Evolutionary conservation across 2,888 invertebrate species (phyloP).

Genomic region (Spilarctia lutea): DNA sequence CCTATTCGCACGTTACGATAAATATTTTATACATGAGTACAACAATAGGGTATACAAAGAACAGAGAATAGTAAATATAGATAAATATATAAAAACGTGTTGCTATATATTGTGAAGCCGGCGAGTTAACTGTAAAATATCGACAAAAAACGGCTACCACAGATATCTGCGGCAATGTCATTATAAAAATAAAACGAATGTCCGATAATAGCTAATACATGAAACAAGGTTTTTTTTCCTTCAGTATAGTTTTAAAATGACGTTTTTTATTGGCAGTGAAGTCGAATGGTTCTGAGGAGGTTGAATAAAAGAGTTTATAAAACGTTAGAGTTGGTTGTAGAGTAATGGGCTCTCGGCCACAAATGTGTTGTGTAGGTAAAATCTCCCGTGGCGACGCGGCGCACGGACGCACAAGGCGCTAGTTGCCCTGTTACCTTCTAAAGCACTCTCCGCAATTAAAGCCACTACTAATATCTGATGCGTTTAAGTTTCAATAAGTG

Average conservation of each 20-base stretch:
- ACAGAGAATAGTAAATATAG: background rate
- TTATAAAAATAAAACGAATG: background rate
- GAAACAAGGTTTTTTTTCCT: background rate
- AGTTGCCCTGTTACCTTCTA: conserved; percentile 56
- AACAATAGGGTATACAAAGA: conserved; percentile 1
- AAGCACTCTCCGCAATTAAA: conserved; percentile 58
- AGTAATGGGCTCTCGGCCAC: conserved; percentile 54
- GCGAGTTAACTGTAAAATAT: conserved; percentile 12
- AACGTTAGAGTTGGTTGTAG: conserved; percentile 36
- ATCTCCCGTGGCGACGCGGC: conserved; percentile 66
- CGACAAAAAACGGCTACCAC: background rate
- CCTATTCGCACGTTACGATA: background rate
- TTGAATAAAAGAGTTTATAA: background rate
- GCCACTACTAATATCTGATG: conserved; percentile 70
- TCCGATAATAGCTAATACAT: background rate
- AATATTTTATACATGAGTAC: background rate
- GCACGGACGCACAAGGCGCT: conserved; percentile 74
- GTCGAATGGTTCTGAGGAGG: background rate
- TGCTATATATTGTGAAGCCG: conserved; percentile 3
- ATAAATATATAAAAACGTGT: conserved; percentile 11
- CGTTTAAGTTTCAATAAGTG: conserved; percentile 74
- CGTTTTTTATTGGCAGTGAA: conserved; percentile 1
- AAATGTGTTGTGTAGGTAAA: conserved; percentile 44
- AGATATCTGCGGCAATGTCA: background rate
- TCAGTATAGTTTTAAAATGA: background rate